phyloP scores from a whole-genome alignment of 2,888 invertebrate genomes.

The Dione juno region DNA sequence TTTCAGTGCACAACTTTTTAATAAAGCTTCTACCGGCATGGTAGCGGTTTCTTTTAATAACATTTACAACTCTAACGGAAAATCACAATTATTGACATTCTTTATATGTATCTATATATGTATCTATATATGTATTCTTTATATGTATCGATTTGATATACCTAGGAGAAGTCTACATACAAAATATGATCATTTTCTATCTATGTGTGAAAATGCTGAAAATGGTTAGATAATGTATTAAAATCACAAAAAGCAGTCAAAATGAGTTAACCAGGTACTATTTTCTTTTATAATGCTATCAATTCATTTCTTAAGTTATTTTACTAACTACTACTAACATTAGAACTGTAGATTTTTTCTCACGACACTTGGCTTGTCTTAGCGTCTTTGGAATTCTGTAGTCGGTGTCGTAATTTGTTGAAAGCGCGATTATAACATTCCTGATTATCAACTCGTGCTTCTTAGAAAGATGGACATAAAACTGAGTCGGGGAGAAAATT shows the following conservation, averaged over 20 bases:
- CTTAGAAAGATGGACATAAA: constrained; percentile 25
- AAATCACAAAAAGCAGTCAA: neutral
- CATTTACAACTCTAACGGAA: too few relatives aligned
- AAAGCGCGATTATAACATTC: constrained; percentile 44
- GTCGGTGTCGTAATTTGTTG: constrained; percentile 45
- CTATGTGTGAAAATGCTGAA: neutral
- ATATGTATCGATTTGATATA: too few relatives aligned
- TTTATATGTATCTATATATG: too few relatives aligned
- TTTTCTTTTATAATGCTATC: neutral
- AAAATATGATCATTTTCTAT: too few relatives aligned
- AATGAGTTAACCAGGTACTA: neutral
- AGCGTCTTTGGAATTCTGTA: constrained; percentile 41
- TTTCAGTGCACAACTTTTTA: too few relatives aligned
- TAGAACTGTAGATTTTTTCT: constrained; percentile 38
- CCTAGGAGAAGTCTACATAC: too few relatives aligned
- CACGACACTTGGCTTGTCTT: constrained; percentile 38
- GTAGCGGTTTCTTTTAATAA: too few relatives aligned
- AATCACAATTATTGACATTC: too few relatives aligned
- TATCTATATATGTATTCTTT: too few relatives aligned
- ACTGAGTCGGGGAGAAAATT: neutral
- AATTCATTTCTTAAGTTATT: neutral
- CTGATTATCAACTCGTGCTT: constrained; percentile 41
- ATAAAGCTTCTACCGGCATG: too few relatives aligned
- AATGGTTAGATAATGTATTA: neutral
- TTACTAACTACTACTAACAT: too few relatives aligned